A percentile compares a stretch with the other conserved stretches of the same genome.
Evolutionary conservation across 2,797 vertebrate genomes (phyloP).

Genomic region (Poecilia picta): DNA sequence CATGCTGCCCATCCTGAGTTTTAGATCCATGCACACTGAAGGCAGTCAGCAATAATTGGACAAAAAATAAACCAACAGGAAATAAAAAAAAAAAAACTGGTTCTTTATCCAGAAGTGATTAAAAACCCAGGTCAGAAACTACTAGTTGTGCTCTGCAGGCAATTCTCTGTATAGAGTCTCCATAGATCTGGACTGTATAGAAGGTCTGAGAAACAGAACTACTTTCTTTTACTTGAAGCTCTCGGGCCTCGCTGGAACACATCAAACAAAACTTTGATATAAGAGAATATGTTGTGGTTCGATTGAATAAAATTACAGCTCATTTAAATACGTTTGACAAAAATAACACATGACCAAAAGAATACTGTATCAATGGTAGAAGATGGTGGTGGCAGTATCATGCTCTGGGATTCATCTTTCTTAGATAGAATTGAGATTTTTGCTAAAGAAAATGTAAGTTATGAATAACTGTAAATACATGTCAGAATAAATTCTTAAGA

Average conservation of each 20-base stretch:
- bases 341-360: neutral
- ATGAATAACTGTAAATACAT: too few relatives aligned
- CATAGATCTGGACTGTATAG: too few relatives aligned
- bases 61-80: neutral
- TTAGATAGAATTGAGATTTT: neutral
- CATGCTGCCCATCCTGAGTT: neutral
- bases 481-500: neutral
- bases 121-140: neutral
- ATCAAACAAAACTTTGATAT: neutral
- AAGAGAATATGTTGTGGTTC: neutral
- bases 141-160: neutral
- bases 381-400: neutral
- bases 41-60: neutral
- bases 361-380: neutral
- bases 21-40: neutral
- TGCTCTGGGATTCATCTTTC: neutral
- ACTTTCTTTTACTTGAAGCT: too few relatives aligned
- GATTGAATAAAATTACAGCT: neutral
- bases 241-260: neutral
- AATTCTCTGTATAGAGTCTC: neutral
- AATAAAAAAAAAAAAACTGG: neutral
- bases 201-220: too few relatives aligned
- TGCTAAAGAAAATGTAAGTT: too few relatives aligned
- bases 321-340: neutral
- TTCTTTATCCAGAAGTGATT: neutral